phyloP scores from a whole-genome alignment of 2,797 vertebrate species.

The Sparus aurata region DNA sequence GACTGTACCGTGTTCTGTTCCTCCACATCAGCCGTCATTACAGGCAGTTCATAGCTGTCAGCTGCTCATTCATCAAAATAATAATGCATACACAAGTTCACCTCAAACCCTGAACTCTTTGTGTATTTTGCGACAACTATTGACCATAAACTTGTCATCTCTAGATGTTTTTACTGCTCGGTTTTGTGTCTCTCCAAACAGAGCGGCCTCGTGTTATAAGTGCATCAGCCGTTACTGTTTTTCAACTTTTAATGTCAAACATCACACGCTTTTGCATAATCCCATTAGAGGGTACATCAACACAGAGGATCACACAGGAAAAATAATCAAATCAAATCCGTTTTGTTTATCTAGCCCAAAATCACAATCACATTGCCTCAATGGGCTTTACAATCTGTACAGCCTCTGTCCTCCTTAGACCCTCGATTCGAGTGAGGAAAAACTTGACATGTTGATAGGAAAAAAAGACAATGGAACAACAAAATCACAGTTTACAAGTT shows the following conservation, averaged over 20 bases:
- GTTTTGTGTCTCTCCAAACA: neutral
- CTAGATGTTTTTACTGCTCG: neutral
- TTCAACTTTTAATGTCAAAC: neutral
- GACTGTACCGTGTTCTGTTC: neutral
- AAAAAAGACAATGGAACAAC: too few species aligned
- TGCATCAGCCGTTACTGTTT: neutral
- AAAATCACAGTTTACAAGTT: too few species aligned
- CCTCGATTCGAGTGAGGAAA: too few species aligned
- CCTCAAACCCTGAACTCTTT: neutral
- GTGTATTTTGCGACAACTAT: neutral
- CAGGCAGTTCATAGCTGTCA: neutral
- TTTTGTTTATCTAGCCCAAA: too few species aligned
- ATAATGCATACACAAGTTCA: neutral
- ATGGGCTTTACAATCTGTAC: too few species aligned
- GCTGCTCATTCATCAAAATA: constrained; percentile 10
- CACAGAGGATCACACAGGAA: neutral
- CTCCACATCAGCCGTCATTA: neutral
- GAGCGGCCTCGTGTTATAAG: neutral
- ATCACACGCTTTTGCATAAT: neutral
- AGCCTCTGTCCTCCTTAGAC: too few species aligned
- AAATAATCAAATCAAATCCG: too few species aligned
- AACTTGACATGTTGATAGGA: too few species aligned
- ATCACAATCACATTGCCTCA: too few species aligned
- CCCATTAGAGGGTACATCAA: neutral
- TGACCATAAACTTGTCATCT: neutral